These are phyloP conservation scores for Sinella curviseta DNA, from an alignment of 1,140 invertebrate genomes.

Conservation along the genomic window DNA sequence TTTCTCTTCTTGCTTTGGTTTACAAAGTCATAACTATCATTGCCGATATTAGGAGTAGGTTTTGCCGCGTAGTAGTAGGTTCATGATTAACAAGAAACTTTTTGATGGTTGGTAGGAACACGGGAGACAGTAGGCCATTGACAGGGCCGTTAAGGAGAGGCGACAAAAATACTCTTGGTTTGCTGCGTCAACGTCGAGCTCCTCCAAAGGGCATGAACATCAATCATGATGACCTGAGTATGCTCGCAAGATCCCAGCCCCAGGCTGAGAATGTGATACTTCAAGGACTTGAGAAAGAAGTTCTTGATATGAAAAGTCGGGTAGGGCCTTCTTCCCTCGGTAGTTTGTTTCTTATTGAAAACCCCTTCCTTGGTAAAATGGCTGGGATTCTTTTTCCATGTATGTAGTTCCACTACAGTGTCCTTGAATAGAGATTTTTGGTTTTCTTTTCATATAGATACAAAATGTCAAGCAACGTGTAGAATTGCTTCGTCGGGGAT, in stretches of 20 bases:
- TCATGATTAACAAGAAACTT: constrained; percentile 12
- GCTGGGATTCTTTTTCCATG: too few species aligned
- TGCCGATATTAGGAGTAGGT: background rate
- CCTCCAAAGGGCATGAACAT: constrained; percentile 95
- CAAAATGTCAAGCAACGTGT: constrained; percentile 92
- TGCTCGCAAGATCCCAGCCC: constrained; percentile 72
- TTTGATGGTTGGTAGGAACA: constrained; percentile 62
- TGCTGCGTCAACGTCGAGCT: constrained; percentile 81
- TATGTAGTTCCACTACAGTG: background rate
- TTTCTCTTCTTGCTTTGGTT: too few species aligned
- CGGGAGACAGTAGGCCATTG: constrained; percentile 72
- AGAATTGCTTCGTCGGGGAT: constrained; percentile 76
- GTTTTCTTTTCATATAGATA: constrained; percentile 66
- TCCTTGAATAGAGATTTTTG: background rate
- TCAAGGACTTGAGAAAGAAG: constrained; percentile 86
- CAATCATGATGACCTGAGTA: constrained; percentile 90
- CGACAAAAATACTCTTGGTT: constrained; percentile 33
- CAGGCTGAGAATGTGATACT: constrained; percentile 79
- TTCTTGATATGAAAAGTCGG: constrained; percentile 90
- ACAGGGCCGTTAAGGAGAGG: constrained; percentile 63
- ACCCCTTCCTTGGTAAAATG: background rate
- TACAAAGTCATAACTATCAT: background rate
- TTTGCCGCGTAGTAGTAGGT: background rate
- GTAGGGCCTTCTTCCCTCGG: too few species aligned
- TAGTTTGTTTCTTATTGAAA: constrained; percentile 30